Evolutionary conservation across 2,113 vertebrate genomes (phyloP), one percentile per base, ranked within the genome.

Genomic region (Nothocercus julius): DNA sequence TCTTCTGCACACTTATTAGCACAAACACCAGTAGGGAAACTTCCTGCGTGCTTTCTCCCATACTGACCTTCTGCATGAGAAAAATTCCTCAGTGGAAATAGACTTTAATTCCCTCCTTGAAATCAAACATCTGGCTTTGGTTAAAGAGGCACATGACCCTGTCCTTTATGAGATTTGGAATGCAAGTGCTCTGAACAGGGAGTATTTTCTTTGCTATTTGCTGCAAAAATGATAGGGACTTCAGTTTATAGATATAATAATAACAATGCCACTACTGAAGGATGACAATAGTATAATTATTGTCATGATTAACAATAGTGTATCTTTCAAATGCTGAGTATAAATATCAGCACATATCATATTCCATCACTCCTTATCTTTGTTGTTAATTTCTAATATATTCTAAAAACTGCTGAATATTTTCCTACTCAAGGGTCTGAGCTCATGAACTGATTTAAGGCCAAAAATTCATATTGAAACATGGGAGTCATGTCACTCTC

Each of bases 21-120:
- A 53, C 83, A 95, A 92, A 95, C 76, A 59, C 59, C 93, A 94
- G 81, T 56, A 91, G 90, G 90, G 88, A 81, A 96, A 93, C 90
- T 96, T 97, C 93, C 92, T 96, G 88, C 0, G 0, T 90, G 77
- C 54, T 79, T 89, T 90, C 86, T 94, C 81, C 88, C 83, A 90
- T 85, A 81, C 70, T 87, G 90, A 87, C 67, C 85, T 92, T 90
- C 74, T 5, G 9, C 80, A 92, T 92, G 77, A 93, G 93, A 79
- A 96, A 95, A 96, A 96, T 75, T 92, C 82, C 45, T 77, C 13
- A 63, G 78, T 73, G 77, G 89, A 97, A 96, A 96, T 21, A 90
- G 58, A 90, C 89, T 92, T 95, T 59, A 61, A 93, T 82, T 89
- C 90, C 58, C 66, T 92, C 45, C 53, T 87, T 92, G 74, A 95